phyloP scores from a whole-genome alignment of 2,113 vertebrate species.

The Ancistrus triradiatus region DNA sequence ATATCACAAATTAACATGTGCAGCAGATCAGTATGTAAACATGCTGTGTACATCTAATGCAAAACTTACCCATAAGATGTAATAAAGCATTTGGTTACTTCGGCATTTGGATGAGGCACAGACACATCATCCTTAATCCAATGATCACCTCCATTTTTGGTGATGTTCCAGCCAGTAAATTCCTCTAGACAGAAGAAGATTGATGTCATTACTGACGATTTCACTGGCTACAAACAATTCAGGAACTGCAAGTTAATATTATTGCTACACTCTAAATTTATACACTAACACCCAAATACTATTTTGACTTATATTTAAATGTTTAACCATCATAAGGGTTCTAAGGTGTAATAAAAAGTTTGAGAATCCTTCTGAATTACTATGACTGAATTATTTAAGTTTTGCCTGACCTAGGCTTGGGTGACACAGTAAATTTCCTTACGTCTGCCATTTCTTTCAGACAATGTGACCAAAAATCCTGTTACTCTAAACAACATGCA shows the following conservation, averaged over 20 bases:
- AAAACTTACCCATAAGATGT: conserved; percentile 63
- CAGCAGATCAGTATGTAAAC: not conserved
- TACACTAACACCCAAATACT: no score
- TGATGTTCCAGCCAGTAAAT: conserved; percentile 52
- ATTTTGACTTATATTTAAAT: no score
- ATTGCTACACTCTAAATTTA: not conserved
- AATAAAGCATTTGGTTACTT: conserved; percentile 58
- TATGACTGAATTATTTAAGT: no score
- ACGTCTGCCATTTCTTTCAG: no score
- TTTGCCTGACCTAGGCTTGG: no score
- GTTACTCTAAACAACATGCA: no score
- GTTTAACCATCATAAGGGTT: no score
- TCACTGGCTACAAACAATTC: not conserved
- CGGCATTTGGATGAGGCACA: conserved; percentile 49
- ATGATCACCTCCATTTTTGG: conserved; percentile 55
- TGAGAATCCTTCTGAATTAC: no score
- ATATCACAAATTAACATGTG: not conserved
- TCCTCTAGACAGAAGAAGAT: conserved; percentile 42
- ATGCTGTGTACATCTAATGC: not conserved
- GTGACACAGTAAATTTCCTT: no score
- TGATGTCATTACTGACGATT: not conserved
- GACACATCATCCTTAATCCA: conserved; percentile 50
- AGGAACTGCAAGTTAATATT: not conserved
- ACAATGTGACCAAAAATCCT: no score
- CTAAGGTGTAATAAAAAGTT: no score